Evolutionary conservation across 1,140 invertebrate species (phyloP), one percentile per base, ranked within the genome.

Genomic region (Ladona fulva): DNA sequence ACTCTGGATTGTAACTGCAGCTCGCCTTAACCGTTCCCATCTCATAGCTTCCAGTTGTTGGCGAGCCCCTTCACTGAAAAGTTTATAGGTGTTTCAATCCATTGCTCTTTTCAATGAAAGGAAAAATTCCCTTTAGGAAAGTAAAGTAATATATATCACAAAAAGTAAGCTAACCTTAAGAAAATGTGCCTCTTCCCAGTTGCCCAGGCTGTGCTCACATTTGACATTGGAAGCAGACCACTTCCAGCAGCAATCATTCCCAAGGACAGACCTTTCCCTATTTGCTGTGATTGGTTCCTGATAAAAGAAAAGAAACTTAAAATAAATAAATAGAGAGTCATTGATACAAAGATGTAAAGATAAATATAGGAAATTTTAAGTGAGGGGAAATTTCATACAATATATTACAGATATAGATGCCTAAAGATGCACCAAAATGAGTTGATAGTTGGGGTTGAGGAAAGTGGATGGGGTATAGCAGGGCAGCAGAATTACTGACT

Each of bases 161-260:
- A 66, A 19, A 6, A 22, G 16, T 6, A 66, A 24, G 80, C 74
- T 78, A 81, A 89, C 88, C 88, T 89, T 7, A 97, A 89, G 85
- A 97, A 97, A 24, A 97, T 94, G 83, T 97, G 95, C 59, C 95
- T 88, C 83, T 96, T 96, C 78, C 96, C 96, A 25, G 95, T 87
- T n/a, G 94, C 94, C 94, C 94, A 96, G 82, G 91, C 92, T 77
- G 92, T 94, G 74, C 91, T 87, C 12, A 88, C 85, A 77, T 66
- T 66, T 3, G 52, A 66, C 52, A 66, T 66, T 66, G 52, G 52
- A 22, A 66, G 14, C 52, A 66, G 52, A 66, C 52, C 52, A 66
- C 52, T 66, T 5, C 52, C 52, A 3, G 52, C 52, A 19, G 52
- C 52, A 66, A 66, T 66, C 52, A 66, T 66, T 66, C 52, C 52